These are phyloP conservation scores for Pachyseris speciosa DNA, from an alignment of 64 coral and sea anemone genomes.

Conservation along the genomic window DNA sequence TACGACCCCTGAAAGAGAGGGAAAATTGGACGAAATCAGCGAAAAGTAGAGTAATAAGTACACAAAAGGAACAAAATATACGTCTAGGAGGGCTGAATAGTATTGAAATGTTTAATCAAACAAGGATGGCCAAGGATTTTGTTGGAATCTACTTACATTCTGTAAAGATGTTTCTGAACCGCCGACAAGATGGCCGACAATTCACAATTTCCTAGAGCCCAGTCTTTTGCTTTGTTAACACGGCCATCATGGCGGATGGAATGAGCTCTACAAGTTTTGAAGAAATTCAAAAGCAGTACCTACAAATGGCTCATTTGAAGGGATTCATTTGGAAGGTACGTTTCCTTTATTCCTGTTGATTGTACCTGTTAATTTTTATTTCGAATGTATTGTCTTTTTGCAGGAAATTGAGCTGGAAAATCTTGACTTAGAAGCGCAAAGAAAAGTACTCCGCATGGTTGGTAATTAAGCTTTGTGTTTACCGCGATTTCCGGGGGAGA, in stretches of 20 bases:
- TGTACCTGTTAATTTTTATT: neutral
- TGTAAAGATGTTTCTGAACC: slow-evolving; percentile 38
- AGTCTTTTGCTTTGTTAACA: neutral
- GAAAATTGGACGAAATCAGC: neutral
- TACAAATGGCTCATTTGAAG: slow-evolving; percentile 75
- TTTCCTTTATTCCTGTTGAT: neutral
- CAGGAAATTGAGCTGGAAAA: neutral
- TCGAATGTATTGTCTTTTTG: neutral
- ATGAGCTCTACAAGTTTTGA: neutral
- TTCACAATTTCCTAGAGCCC: slow-evolving; percentile 25
- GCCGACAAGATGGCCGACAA: neutral
- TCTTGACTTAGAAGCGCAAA: neutral
- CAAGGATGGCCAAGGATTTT: slow-evolving; percentile 26
- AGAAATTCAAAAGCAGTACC: slow-evolving; percentile 72
- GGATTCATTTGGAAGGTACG: slow-evolving; percentile 67
- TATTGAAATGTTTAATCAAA: neutral
- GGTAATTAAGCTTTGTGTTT: neutral
- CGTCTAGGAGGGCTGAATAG: neutral
- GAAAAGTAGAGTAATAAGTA: neutral
- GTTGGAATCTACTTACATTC: slow-evolving; percentile 87
- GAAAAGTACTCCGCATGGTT: slow-evolving; percentile 32
- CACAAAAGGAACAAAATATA: neutral
- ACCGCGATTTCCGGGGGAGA: neutral
- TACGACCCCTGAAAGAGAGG: slow-evolving; percentile 80
- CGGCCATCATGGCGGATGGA: slow-evolving; percentile 33